phyloP scores from a whole-genome alignment of 2,113 vertebrate genomes.

The Chloropsis hardwickii region DNA sequence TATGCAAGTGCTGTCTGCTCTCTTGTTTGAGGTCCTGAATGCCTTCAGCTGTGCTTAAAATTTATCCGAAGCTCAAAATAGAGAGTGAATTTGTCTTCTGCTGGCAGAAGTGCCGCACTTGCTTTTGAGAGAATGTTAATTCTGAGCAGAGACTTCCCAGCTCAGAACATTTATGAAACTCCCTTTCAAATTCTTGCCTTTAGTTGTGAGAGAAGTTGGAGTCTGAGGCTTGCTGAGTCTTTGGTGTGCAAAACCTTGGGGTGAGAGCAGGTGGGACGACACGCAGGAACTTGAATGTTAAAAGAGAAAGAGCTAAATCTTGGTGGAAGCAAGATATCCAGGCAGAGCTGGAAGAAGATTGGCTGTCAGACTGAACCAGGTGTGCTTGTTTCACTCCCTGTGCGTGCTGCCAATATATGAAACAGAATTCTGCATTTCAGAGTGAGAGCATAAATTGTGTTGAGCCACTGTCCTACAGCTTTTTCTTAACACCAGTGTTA shows the following conservation, averaged over 20 bases:
- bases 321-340: not conserved
- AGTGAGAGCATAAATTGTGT: not conserved
- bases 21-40: not conserved
- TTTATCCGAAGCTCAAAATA: constrained; percentile 43
- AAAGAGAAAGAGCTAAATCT: not conserved
- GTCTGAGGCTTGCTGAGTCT: not conserved
- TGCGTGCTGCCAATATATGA: not conserved
- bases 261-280: not conserved
- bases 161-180: not conserved
- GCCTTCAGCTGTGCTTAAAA: constrained; percentile 31
- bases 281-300: not conserved
- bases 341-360: not conserved
- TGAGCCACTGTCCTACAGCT: not conserved
- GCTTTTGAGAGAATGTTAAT: constrained; percentile 16
- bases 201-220: not conserved
- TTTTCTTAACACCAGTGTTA: rapidly evolving
- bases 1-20: not conserved
- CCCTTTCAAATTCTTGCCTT: not conserved
- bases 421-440: not conserved
- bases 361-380: not conserved
- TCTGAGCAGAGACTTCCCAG: not conserved
- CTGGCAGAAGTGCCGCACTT: constrained; percentile 1
- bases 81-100: constrained; percentile 6
- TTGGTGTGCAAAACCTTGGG: not conserved
- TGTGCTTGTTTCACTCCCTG: not conserved